phyloP scores from a whole-genome alignment of 1,140 invertebrate genomes.

The Rhyzopertha dominica region DNA sequence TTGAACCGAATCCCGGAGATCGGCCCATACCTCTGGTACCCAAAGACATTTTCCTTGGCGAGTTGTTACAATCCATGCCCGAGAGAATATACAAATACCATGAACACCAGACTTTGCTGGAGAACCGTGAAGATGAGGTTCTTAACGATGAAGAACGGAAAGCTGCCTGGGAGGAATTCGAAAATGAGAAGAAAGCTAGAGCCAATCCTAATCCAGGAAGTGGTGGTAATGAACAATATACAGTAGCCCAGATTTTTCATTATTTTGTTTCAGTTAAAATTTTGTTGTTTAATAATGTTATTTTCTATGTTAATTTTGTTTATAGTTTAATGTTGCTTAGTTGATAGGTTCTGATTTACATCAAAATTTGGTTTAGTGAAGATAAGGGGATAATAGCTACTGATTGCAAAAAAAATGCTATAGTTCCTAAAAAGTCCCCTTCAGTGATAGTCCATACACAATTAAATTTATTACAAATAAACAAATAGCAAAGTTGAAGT shows the following conservation, averaged over 20 bases:
- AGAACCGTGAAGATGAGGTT: slow-evolving; percentile 84
- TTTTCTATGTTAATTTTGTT: background rate
- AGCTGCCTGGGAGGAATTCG: slow-evolving; percentile 91
- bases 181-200: slow-evolving; percentile 66
- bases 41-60: slow-evolving; percentile 69
- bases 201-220: slow-evolving; percentile 4
- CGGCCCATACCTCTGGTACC: slow-evolving; percentile 53
- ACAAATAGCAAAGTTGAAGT: too few relatives aligned
- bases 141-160: slow-evolving; percentile 89
- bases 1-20: slow-evolving; percentile 30
- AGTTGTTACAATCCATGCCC: slow-evolving; percentile 61
- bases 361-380: background rate
- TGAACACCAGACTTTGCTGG: slow-evolving; percentile 78
- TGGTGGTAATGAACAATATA: slow-evolving; percentile 23
- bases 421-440: too few relatives aligned
- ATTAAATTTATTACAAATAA: too few relatives aligned
- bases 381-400: background rate
- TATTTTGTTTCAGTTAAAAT: slow-evolving; percentile 5
- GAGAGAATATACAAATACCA: slow-evolving; percentile 65
- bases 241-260: background rate
- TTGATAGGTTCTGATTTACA: background rate
- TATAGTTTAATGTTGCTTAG: background rate
- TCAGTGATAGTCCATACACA: too few relatives aligned
- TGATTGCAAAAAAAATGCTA: too few relatives aligned
- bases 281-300: background rate